Base-by-base conservation (phyloP, 2,888 invertebrate species). In the Lycocerus yunnanus region DNA sequence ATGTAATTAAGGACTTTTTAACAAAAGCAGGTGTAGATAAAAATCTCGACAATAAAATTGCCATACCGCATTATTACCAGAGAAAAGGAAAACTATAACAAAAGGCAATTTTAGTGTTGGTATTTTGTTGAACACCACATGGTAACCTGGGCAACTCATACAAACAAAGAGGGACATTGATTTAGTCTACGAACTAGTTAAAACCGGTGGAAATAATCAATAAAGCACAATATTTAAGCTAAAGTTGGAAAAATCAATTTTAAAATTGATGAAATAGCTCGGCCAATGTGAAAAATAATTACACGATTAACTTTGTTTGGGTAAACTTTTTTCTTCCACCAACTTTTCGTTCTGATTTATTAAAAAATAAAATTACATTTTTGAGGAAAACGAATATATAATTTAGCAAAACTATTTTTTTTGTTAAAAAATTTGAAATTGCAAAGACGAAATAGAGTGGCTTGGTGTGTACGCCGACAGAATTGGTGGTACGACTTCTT, bases 111-210 rank as follows among this genome's bases (percentile, higher is more conserved):
- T 83, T 83, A 82, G 81, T 82, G 82, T 81, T 79, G 80, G 80
- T 80, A 81, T 81, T 82, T 81, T 43, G 43, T 43, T 78, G 78
- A 82, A 82, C 83, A 82, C 83, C 83, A 83, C 82, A 83, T 77
- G 80, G 85, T 84, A 83, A 43, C 78, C 86, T 83, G 81, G 84
- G 85, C 84, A 84, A 85, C 85, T 82, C 82, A 85, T 84, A 85
- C 85, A 85, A 85, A 86, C 85, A 85, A 79, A 82, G 61, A 79
- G 80, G 78, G 80, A 85, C 86, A 86, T 86, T 85, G 86, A 86
- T 86, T 86, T 82, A 81, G 80, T 78, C 79, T 81, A 81, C 82
- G 83, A 84, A 84, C 81, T 76, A 80, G 81, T 80, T 81, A 70
- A 27, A 79, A 82, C 82, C 78, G 81, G 76, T 68, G 81, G 76